These are phyloP conservation scores for Tichodroma muraria DNA, from an alignment of 2,113 vertebrate genomes.

Conservation along the genomic window DNA sequence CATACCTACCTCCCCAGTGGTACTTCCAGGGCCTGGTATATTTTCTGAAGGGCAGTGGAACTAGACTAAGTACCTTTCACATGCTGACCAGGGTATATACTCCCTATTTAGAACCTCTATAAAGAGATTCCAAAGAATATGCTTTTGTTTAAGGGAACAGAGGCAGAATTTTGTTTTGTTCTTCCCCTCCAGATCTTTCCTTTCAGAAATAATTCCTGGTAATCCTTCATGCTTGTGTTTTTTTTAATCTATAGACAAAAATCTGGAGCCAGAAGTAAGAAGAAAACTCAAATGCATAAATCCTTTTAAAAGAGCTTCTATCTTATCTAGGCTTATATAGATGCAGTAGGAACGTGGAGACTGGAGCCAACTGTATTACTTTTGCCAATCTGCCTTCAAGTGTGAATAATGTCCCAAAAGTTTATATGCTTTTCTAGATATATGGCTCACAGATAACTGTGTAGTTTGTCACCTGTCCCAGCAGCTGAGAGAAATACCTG, in stretches of 20 bases:
- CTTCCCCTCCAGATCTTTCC: not conserved
- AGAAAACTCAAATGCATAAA: not conserved
- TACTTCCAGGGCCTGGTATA: not conserved
- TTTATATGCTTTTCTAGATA: not conserved
- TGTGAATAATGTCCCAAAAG: not conserved
- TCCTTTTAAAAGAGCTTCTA: not conserved
- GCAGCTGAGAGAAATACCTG: not conserved
- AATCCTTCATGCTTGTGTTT: not conserved
- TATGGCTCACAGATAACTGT: not conserved
- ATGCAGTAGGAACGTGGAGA: not conserved
- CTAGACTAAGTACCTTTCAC: not conserved
- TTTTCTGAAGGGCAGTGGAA: not conserved
- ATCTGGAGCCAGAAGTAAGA: not conserved
- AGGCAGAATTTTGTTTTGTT: not conserved
- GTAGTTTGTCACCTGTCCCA: not conserved
- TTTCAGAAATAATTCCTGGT: not conserved
- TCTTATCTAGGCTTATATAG: not conserved
- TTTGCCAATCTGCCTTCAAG: not conserved
- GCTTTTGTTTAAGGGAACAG: slow-evolving; percentile 9
- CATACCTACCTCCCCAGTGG: not conserved
- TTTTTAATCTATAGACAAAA: not conserved
- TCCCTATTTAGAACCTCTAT: not conserved
- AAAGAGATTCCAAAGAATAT: not conserved
- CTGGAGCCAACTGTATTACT: not conserved
- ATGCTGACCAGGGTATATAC: not conserved